phyloP scores from a whole-genome alignment of 2,888 invertebrate species.

The Parnassius mnemosyne region DNA sequence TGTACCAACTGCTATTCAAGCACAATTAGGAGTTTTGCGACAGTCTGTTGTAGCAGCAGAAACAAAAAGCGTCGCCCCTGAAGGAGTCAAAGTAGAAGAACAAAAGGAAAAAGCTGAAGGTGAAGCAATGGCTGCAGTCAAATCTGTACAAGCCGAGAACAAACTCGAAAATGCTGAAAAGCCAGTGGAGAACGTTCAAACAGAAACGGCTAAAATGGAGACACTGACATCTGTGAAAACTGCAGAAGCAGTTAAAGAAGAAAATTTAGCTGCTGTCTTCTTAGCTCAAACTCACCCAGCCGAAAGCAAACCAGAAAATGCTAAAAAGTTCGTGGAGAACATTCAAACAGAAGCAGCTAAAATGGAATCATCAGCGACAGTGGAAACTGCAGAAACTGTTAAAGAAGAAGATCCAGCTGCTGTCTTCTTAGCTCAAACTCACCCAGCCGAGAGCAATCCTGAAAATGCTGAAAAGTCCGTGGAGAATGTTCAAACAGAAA shows the following conservation, averaged over 20 bases:
- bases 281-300: conserved; percentile 17
- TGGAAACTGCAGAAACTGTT: no score
- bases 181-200: conserved; percentile 32
- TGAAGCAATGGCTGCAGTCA: no score
- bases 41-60: conserved; percentile 28
- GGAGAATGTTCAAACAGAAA: no score
- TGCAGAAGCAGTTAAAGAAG: conserved; percentile 11
- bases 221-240: conserved; percentile 20
- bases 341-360: no score
- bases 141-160: conserved; percentile 18
- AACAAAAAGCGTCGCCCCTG: background rate
- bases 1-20: no score
- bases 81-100: conserved; percentile 14
- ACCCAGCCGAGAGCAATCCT: no score
- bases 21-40: conserved; percentile 19
- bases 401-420: no score
- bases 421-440: no score
- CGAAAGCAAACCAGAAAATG: no score
- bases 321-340: no score
- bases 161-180: conserved; percentile 27
- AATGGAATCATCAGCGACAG: no score
- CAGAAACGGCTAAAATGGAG: conserved; percentile 36
- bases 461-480: no score
- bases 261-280: background rate
- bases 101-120: conserved; percentile 30